A percentile compares a stretch with the other conserved stretches of the same genome.
These are phyloP conservation scores for Camponotus fellah DNA, from an alignment of 2,888 invertebrate genomes.

Conservation along the genomic window DNA sequence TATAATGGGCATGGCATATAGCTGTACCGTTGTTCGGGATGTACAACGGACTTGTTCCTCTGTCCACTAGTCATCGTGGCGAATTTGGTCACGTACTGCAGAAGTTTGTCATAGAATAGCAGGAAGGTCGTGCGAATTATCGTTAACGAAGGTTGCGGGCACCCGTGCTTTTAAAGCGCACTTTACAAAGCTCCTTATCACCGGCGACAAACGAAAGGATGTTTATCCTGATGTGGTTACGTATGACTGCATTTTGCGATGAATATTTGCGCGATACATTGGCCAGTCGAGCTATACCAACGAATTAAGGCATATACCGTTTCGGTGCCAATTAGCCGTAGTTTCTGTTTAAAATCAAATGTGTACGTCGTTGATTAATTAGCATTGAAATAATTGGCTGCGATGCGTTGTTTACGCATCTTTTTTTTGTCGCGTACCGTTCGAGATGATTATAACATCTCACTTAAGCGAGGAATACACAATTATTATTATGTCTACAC, in stretches of 20 bases:
- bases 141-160: conserved; percentile 62
- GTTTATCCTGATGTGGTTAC: conserved; percentile 59
- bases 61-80: conserved; percentile 81
- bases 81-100: conserved; percentile 82
- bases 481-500: not conserved
- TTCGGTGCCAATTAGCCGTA: conserved; percentile 75
- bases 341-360: conserved; percentile 34
- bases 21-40: conserved; percentile 79
- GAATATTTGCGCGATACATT: conserved; percentile 28
- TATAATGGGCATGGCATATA: conserved; percentile 84
- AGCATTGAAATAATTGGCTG: conserved; percentile 77
- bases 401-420: not conserved
- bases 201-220: conserved; percentile 1
- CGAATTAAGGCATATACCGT: conserved; percentile 69
- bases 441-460: not conserved
- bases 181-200: not conserved
- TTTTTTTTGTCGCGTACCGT: not conserved
- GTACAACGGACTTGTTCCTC: conserved; percentile 78
- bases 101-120: conserved; percentile 82
- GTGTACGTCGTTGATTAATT: conserved; percentile 76
- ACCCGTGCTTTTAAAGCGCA: not conserved
- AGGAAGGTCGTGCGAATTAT: conserved; percentile 79
- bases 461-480: not conserved
- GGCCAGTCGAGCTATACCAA: conserved; percentile 33
- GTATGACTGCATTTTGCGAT: conserved; percentile 61